These are phyloP conservation scores for Vesta saturnalis DNA, from an alignment of 2,888 invertebrate species.

Conservation along the genomic window DNA sequence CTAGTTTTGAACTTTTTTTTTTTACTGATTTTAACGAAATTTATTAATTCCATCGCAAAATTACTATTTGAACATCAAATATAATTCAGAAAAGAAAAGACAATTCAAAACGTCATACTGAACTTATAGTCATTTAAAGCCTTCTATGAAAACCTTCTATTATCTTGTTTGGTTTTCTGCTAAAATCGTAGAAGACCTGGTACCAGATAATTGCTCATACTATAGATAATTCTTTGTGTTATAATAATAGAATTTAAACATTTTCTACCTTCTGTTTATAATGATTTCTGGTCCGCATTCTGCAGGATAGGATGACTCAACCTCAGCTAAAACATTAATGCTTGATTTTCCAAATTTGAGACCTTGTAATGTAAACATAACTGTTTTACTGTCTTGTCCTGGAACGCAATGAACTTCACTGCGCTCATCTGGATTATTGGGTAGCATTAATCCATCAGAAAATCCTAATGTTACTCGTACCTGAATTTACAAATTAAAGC, in stretches of 20 bases:
- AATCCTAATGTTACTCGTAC: conserved; percentile 52
- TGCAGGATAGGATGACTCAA: conserved; percentile 61
- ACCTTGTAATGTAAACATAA: conserved; percentile 54
- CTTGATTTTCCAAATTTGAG: conserved; percentile 58
- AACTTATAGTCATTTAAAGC: too few relatives aligned
- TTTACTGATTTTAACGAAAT: too few relatives aligned
- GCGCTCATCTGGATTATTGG: conserved; percentile 44
- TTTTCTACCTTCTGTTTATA: conserved; percentile 60
- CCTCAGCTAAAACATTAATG: conserved; percentile 64
- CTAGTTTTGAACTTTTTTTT: too few relatives aligned
- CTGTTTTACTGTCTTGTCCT: conserved; percentile 52
- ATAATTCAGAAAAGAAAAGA: too few relatives aligned
- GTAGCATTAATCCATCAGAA: conserved; percentile 50
- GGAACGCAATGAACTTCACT: conserved; percentile 54
- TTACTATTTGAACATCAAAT: too few relatives aligned
- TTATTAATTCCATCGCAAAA: too few relatives aligned
- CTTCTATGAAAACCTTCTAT: too few relatives aligned
- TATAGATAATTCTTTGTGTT: too few relatives aligned
- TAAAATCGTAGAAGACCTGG: too few relatives aligned
- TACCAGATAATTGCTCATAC: too few relatives aligned
- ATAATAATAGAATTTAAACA: not conserved
- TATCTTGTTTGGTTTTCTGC: too few relatives aligned
- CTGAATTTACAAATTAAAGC: conserved; percentile 40
- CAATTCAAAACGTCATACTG: too few relatives aligned
- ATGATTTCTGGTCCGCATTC: conserved; percentile 65